A percentile compares a stretch with the other conserved stretches of the same genome.
Evolutionary conservation across 2,797 vertebrate species (phyloP).

Genomic region (Psittacula echo): DNA sequence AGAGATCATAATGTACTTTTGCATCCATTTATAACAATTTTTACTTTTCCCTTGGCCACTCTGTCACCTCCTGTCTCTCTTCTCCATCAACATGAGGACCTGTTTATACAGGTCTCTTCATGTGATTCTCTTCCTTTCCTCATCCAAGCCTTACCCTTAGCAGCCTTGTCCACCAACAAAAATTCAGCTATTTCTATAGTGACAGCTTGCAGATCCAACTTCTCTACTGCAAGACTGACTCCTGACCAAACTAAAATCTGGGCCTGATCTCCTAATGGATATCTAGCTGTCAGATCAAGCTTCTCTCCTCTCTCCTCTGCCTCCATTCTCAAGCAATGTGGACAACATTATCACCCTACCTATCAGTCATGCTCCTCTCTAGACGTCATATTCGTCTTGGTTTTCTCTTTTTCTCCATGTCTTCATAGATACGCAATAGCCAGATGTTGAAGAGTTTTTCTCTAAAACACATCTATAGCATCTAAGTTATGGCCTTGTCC

Average conservation of each 20-base stretch:
- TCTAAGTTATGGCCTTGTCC: background rate
- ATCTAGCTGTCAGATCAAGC: constrained; percentile 8
- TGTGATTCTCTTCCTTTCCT: background rate
- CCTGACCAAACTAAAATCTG: constrained; percentile 8
- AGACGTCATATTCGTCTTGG: background rate
- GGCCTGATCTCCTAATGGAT: background rate
- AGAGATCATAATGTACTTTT: background rate
- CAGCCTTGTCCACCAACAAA: background rate
- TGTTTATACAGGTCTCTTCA: background rate
- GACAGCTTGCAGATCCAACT: constrained; percentile 21
- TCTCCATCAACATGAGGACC: background rate
- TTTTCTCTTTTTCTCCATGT: background rate
- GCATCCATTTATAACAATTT: background rate
- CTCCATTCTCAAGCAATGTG: background rate
- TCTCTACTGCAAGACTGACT: constrained; percentile 18
- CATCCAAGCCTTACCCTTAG: background rate
- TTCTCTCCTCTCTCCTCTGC: background rate
- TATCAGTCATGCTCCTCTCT: background rate
- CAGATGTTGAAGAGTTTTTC: background rate
- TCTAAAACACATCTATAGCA: background rate
- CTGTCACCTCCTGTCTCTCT: background rate
- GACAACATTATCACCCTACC: background rate
- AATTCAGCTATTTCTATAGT: constrained; percentile 5
- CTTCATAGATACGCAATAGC: background rate
- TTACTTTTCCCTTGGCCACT: background rate